A percentile compares a stretch with the other conserved stretches of the same genome.
phyloP scores from a whole-genome alignment of 1,140 invertebrate genomes.

The Meloidogyne floridensis region DNA sequence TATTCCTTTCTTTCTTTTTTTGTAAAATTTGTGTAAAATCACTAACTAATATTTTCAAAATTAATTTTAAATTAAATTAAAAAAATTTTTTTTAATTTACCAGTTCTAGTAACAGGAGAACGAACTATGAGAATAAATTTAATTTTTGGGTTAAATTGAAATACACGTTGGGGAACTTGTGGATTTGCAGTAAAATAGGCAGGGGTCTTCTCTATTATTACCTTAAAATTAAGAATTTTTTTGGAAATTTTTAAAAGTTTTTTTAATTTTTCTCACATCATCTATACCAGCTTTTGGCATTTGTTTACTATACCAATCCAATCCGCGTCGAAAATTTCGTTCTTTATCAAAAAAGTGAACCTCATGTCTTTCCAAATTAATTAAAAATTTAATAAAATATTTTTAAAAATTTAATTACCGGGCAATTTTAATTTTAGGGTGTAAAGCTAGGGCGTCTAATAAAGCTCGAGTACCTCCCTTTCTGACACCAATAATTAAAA shows the following conservation, averaged over 20 bases:
- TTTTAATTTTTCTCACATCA: conserved; percentile 43
- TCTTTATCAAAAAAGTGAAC: conserved; percentile 68
- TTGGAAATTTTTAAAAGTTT: neutral
- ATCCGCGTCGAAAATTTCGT: conserved; percentile 51
- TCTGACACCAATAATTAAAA: conserved; percentile 66
- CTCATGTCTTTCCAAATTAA: conserved; percentile 39
- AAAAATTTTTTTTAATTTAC: neutral
- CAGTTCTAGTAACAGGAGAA: conserved; percentile 55
- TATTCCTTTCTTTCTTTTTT: conserved; percentile 52
- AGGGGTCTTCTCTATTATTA: conserved; percentile 62
- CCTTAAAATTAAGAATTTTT: conserved; percentile 38
- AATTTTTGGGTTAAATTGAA: conserved; percentile 53
- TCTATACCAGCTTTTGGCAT: conserved; percentile 50
- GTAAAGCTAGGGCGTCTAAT: conserved; percentile 67
- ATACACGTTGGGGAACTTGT: conserved; percentile 52
- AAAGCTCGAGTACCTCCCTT: conserved; percentile 69
- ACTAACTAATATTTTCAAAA: conserved; percentile 32
- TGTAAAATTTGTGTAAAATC: conserved; percentile 61
- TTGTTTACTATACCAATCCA: conserved; percentile 61
- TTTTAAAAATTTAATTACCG: neutral
- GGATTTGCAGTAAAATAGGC: conserved; percentile 56
- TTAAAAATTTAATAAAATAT: neutral
- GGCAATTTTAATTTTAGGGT: conserved; percentile 66
- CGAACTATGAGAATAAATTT: conserved; percentile 61
- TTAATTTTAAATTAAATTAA: neutral